Base-by-base conservation (phyloP, 2,888 invertebrate genomes). In the Pyralis farinalis region DNA sequence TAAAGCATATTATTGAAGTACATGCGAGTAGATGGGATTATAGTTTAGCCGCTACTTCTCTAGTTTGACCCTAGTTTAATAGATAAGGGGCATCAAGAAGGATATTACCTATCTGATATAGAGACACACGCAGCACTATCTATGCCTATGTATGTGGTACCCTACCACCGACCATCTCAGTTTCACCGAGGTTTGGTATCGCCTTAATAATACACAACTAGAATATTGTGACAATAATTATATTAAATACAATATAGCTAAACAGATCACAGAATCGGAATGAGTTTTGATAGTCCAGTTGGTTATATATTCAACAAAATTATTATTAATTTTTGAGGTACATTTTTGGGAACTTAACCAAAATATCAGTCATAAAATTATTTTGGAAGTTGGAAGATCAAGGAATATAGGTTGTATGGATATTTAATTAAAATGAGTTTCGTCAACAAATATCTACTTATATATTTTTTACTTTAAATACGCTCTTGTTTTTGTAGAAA, bases 181-280 rank as follows among this genome's bases (percentile, higher is more conserved):
- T 32, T 32, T 9, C 6, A 32, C 32, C 8, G 32, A 32, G n/a
- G 9, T 32, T 8, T n/a, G 8, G 16, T 32, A 9, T 16, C 9
- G 16, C 16, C 12, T n/a, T 16, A 16, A 32, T 6, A 32, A 12
- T 32, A 34, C 3, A 11, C n/a, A 25, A 11, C 5, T 27, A 20
- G 28, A 28, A 16, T 11, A 38, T 16, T 10, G 9, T 32, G 32
- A 32, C 32, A 27, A 25, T 32, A 4, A 34, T 34, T 37, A 36
- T 28, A 30, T 8, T 37, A 8, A 25, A 10, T 9, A 21, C 21
- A 11, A 37, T 37, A 42, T 42, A 54, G 42, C 53, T 62, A 63
- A 53, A 57, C 53, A 68, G 63, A 72, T 73, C 71, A 72, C 71
- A 68, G 64, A 65, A 58, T 62, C 52, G 54, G 58, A 63, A 60